These are phyloP conservation scores for Pterostichus madidus DNA, from an alignment of 2,888 invertebrate genomes.

Conservation along the genomic window DNA sequence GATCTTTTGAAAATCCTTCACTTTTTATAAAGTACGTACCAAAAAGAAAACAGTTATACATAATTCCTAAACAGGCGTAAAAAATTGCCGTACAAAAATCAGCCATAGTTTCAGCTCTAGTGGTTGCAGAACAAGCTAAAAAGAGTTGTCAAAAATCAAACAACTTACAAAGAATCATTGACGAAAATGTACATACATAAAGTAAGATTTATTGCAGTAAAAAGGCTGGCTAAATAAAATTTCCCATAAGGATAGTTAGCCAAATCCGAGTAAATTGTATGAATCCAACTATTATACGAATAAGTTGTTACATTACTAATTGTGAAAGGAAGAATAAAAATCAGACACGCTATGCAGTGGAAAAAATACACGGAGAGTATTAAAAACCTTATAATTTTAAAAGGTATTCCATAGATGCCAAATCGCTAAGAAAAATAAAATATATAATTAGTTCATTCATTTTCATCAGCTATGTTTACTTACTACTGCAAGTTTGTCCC, in stretches of 20 bases:
- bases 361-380: constrained; percentile 21
- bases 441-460: neutral
- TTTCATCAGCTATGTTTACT: neutral
- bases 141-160: neutral
- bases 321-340: constrained; percentile 34
- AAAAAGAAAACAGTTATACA: constrained; percentile 30
- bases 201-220: constrained; percentile 26
- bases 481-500: neutral
- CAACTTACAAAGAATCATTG: too few species aligned
- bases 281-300: constrained; percentile 33
- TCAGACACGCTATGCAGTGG: constrained; percentile 21
- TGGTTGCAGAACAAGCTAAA: constrained; percentile 22
- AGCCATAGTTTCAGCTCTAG: neutral
- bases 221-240: constrained; percentile 13
- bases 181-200: constrained; percentile 13
- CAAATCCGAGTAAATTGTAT: constrained; percentile 1
- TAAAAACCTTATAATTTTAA: neutral
- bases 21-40: constrained; percentile 16
- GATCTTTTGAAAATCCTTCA: too few species aligned
- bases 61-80: constrained; percentile 4
- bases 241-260: neutral
- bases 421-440: neutral
- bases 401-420: neutral
- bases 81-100: constrained; percentile 3
- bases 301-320: neutral